Conservation (phyloP, 2,888 invertebrate genomes). For the Pristionchus maxplancki region DNA sequence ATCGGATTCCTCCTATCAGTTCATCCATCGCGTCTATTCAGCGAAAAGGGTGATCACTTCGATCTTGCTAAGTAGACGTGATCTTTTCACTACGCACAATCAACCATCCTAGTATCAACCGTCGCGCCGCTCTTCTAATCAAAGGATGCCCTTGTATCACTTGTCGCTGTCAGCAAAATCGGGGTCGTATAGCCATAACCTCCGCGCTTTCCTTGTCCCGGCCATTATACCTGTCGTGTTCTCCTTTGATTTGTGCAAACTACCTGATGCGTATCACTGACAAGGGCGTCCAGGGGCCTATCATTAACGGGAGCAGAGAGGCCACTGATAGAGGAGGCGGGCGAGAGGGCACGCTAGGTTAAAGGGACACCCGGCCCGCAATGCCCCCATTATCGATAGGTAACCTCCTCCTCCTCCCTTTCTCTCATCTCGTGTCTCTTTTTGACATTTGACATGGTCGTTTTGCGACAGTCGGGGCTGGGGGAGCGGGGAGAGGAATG, state of each 20-base stretch:
- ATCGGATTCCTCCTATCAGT: background rate
- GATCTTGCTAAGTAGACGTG: background rate
- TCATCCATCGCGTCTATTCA: background rate
- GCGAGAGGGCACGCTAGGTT: background rate
- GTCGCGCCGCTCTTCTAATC: slow-evolving; percentile 11
- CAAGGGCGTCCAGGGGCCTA: background rate
- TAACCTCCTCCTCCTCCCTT: background rate
- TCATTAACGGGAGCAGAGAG: background rate
- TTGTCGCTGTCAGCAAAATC: slow-evolving; percentile 16
- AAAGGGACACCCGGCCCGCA: background rate
- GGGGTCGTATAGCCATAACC: slow-evolving; percentile 33
- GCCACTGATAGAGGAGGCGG: slow-evolving; percentile 8
- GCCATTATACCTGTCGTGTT: slow-evolving; percentile 39
- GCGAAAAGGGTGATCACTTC: background rate
- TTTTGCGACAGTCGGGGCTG: background rate
- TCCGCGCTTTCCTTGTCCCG: background rate
- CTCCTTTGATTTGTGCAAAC: slow-evolving; percentile 46
- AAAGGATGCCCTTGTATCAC: slow-evolving; percentile 36
- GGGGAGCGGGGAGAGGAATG: background rate
- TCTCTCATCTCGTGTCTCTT: background rate
- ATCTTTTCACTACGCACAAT: background rate
- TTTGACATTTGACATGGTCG: slow-evolving; percentile 41
- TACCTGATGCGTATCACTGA: slow-evolving; percentile 25
- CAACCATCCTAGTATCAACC: slow-evolving; percentile 20
- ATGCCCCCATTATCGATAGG: background rate